These are phyloP conservation scores for Eilema caniola DNA, from an alignment of 2,888 invertebrate species.

Conservation along the genomic window DNA sequence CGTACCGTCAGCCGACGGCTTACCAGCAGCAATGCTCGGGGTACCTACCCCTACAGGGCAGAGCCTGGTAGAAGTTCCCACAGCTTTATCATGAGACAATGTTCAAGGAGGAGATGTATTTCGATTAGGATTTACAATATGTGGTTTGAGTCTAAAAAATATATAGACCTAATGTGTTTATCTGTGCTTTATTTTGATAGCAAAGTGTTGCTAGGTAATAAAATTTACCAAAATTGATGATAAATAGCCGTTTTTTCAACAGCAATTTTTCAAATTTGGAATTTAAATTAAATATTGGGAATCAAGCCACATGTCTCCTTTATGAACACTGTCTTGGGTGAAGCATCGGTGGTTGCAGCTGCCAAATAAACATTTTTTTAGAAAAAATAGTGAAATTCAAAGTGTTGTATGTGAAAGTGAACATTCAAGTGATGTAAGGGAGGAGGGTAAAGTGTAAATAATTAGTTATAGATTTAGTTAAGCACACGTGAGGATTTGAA, in stretches of 20 bases:
- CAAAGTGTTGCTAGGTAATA: slow-evolving; percentile 12
- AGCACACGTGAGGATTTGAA: slow-evolving; percentile 83
- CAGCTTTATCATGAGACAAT: slow-evolving; percentile 89
- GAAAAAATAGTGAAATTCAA: slow-evolving; percentile 68
- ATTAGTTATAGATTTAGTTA: slow-evolving; percentile 63
- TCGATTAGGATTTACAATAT: slow-evolving; percentile 80
- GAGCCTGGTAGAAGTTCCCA: slow-evolving; percentile 95
- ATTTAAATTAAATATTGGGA: background rate
- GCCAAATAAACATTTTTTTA: slow-evolving; percentile 60
- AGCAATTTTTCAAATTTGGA: background rate
- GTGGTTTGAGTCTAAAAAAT: slow-evolving; percentile 29
- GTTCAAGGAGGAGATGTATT: slow-evolving; percentile 87
- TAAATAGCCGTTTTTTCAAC: background rate
- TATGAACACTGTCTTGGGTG: slow-evolving; percentile 83
- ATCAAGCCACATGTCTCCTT: slow-evolving; percentile 57
- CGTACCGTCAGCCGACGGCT: slow-evolving; percentile 91
- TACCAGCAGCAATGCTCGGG: slow-evolving; percentile 94
- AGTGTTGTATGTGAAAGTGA: slow-evolving; percentile 64
- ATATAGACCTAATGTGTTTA: slow-evolving; percentile 3
- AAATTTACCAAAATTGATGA: slow-evolving; percentile 9
- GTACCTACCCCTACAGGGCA: slow-evolving; percentile 93
- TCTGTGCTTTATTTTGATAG: slow-evolving; percentile 13
- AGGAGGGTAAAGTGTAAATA: slow-evolving; percentile 78
- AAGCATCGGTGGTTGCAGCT: slow-evolving; percentile 73
- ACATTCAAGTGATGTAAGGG: slow-evolving; percentile 60